Percentiles rank a stretch among this genome's conserved stretches.
Evolutionary conservation across 2,888 invertebrate species (phyloP).

Genomic region (Chrysopilus asiliformis): DNA sequence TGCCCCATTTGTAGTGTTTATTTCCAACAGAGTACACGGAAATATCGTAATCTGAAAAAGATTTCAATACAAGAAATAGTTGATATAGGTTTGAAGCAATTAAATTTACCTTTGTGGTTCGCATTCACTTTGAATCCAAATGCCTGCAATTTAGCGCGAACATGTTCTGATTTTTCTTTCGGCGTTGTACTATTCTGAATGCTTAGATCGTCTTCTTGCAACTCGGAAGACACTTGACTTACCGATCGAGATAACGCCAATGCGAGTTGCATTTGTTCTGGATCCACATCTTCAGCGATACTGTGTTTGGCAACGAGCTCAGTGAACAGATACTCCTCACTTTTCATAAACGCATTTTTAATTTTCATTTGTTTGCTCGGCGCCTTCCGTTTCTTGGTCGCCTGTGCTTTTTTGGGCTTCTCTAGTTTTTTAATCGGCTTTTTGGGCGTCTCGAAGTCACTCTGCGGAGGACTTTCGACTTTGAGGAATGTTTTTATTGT

Average conservation of each 20-base stretch:
- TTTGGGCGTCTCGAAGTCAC: background rate
- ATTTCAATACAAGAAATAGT: too few relatives aligned
- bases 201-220: too few relatives aligned
- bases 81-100: too few relatives aligned
- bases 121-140: conserved; percentile 42
- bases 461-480: background rate
- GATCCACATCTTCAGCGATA: conserved; percentile 41
- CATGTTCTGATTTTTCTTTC: too few relatives aligned
- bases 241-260: conserved; percentile 51
- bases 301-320: conserved; percentile 31
- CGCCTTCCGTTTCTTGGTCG: background rate
- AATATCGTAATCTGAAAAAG: conserved; percentile 16
- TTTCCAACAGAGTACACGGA: conserved; percentile 8
- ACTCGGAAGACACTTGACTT: too few relatives aligned
- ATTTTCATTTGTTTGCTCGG: conserved; percentile 26
- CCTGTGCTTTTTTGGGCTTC: background rate
- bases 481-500: conserved; percentile 6
- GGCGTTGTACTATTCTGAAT: too few relatives aligned
- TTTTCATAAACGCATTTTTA: conserved; percentile 26
- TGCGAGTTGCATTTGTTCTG: conserved; percentile 52
- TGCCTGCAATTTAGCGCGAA: conserved; percentile 43
- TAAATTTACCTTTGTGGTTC: conserved; percentile 2
- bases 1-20: conserved; percentile 25
- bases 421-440: background rate
- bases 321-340: conserved; percentile 27